Evolutionary conservation across 2,113 vertebrate genomes (phyloP), one percentile per base, ranked within the genome.

Genomic region (Neolamprologus longior): DNA sequence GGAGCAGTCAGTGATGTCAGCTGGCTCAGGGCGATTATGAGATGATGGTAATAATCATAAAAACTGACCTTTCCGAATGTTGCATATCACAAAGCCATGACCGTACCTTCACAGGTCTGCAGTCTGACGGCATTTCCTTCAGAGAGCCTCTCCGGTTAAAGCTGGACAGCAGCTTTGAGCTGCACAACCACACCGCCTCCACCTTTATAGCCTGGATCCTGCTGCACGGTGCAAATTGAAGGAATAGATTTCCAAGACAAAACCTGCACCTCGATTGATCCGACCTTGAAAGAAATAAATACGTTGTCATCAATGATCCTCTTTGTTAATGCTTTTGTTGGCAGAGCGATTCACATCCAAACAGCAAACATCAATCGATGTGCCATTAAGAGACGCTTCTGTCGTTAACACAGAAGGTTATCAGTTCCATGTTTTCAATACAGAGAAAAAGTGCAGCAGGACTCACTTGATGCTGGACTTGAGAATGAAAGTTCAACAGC

Each of bases 231-330:
- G 80, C 88, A 81, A 73, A 89, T 26, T 33, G 84, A 81, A 80
- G 33, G 37, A 47, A 93, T 94, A 28, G 93, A 94, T 94, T 93
- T 93, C 81, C 81, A 87, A 89, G 89, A 94, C 88, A 86, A 93
- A 94, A 93, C 88, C 90, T 63, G 87, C 81, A 68, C 83, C 83
- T 83, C 21, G 7, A 93, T 93, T 92, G 91, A 93, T 93, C 90
- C 17, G 7, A 89, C 86, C 87, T 90, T 89, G 90, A 84, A 83
- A 89, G 90, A 91, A 92, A 92, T 31, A 92, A 93, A 95, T 81
- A 93, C 83, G 85, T 88, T 88, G 90, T 91, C 88, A 93, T 90
- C 88, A 63, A 89, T 55, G 91, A 81, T 6, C 63, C 68, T 88
- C 89, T 78, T 88, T 89, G 89, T 93, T 91, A 83, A 90, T 86